Conservation (phyloP, 2,113 vertebrate species). For the Dicaeum eximium region DNA sequence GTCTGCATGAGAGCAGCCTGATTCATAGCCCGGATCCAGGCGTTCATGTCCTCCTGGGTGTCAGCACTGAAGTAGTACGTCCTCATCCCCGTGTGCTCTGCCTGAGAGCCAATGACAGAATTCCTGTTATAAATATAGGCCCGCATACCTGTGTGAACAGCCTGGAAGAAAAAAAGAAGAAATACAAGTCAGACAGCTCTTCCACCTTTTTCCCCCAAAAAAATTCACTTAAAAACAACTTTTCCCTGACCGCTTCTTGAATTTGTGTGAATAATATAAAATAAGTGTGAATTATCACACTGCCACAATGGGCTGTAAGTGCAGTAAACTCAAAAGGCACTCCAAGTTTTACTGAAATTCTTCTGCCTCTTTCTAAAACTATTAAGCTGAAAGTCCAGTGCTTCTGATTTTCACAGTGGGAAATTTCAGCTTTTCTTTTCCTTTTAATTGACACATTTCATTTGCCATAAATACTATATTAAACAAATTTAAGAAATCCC, state of each 20-base stretch:
- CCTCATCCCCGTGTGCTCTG: constrained; percentile 92
- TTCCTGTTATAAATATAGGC: constrained; percentile 92
- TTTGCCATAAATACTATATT: neutral
- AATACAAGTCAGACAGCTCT: neutral
- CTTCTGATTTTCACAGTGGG: neutral
- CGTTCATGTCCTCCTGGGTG: constrained; percentile 95
- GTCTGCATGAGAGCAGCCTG: constrained; percentile 94
- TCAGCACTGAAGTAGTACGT: constrained; percentile 99
- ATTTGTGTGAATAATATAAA: too few species aligned
- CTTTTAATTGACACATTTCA: neutral
- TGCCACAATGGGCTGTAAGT: neutral
- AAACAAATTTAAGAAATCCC: neutral
- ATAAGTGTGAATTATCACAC: neutral
- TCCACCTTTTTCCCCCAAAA: rapidly evolving
- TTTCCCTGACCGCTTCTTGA: neutral
- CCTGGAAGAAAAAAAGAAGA: constrained; percentile 65
- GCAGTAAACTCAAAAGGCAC: neutral
- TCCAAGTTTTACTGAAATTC: neutral
- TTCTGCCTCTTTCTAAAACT: neutral
- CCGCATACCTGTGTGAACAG: constrained; percentile 93
- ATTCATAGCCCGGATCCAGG: constrained; percentile 96
- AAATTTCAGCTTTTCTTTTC: neutral
- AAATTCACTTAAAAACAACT: neutral
- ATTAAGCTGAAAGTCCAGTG: neutral
- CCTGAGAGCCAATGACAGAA: constrained; percentile 88